Evolutionary conservation across 2,888 invertebrate species (phyloP).

Genomic region (Nomada goodeniana): DNA sequence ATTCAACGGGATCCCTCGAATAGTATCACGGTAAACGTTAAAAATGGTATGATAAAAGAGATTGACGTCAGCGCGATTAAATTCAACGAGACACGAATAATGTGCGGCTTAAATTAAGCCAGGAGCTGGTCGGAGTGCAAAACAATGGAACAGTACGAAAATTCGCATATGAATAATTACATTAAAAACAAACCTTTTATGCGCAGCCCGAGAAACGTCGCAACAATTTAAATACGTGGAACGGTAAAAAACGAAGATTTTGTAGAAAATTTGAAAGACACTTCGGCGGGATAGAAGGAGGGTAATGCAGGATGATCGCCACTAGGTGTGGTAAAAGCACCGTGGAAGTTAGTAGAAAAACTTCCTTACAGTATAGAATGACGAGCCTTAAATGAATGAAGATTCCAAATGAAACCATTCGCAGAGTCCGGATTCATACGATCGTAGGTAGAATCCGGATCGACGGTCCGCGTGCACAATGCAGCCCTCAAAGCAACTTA

Average conservation of each 20-base stretch:
- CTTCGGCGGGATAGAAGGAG: background rate
- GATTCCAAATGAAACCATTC: background rate
- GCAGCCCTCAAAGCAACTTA: conserved; percentile 47
- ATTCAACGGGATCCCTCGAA: background rate
- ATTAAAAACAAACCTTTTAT: conserved; percentile 11
- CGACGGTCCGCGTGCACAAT: conserved; percentile 13
- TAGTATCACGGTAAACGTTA: background rate
- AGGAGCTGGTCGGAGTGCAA: no score
- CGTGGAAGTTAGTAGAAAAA: conserved; percentile 41
- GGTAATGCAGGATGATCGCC: background rate
- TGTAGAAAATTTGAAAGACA: conserved; percentile 9
- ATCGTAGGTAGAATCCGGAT: conserved; percentile 6
- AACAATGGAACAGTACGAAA: conserved; percentile 1
- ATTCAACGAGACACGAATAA: conserved; percentile 1
- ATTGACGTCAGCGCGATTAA: conserved; percentile 19
- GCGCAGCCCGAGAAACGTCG: background rate
- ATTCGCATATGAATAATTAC: conserved; percentile 11
- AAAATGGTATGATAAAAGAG: background rate
- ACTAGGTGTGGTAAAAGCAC: background rate
- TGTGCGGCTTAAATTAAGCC: conserved; percentile 11
- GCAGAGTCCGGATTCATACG: background rate
- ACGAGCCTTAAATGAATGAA: background rate
- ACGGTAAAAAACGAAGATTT: conserved; percentile 2
- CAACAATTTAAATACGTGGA: conserved; percentile 8
- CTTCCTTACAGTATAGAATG: conserved; percentile 21